Percentiles rank a stretch among this genome's conserved stretches.
phyloP scores from a whole-genome alignment of 1,140 invertebrate genomes.

The Drosophila azteca region DNA sequence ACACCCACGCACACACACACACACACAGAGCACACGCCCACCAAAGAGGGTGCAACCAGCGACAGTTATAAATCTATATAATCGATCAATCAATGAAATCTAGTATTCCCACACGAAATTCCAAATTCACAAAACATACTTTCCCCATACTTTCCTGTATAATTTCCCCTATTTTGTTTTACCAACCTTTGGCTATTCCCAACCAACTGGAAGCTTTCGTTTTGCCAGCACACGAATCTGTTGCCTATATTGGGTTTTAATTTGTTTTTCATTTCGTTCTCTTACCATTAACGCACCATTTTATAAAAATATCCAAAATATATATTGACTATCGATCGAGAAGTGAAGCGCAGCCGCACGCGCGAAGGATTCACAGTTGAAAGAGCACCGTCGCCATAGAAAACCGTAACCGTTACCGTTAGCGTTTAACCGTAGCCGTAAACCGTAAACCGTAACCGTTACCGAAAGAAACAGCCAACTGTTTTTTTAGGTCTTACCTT shows the following conservation, averaged over 20 bases:
- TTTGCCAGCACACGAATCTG: conserved; percentile 63
- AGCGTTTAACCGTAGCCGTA: conserved; percentile 25
- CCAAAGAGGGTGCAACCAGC: conserved; percentile 9
- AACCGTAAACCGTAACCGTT: conserved; percentile 44
- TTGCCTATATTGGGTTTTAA: conserved; percentile 71
- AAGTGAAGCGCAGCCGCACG: conserved; percentile 86
- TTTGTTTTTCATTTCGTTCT: conserved; percentile 61
- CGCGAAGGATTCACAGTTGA: conserved; percentile 85
- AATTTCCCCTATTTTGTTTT: conserved; percentile 6
- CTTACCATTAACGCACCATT: conserved; percentile 78
- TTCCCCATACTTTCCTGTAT: neutral
- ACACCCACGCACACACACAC: conserved; percentile 44
- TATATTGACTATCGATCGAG: conserved; percentile 35
- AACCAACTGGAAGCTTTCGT: conserved; percentile 33
- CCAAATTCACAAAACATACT: conserved; percentile 47
- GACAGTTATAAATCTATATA: conserved; percentile 30
- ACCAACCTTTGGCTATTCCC: conserved; percentile 11
- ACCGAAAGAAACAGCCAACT: conserved; percentile 59
- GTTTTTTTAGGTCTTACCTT: conserved; percentile 63
- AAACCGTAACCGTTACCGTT: conserved; percentile 23
- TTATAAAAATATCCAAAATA: conserved; percentile 44
- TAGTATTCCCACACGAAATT: conserved; percentile 32
- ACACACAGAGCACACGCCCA: conserved; percentile 5
- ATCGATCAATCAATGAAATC: conserved; percentile 11
- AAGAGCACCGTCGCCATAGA: conserved; percentile 81